Evolutionary conservation across 1,140 invertebrate genomes (phyloP).

Genomic region (Brachionus rotundiformis): DNA sequence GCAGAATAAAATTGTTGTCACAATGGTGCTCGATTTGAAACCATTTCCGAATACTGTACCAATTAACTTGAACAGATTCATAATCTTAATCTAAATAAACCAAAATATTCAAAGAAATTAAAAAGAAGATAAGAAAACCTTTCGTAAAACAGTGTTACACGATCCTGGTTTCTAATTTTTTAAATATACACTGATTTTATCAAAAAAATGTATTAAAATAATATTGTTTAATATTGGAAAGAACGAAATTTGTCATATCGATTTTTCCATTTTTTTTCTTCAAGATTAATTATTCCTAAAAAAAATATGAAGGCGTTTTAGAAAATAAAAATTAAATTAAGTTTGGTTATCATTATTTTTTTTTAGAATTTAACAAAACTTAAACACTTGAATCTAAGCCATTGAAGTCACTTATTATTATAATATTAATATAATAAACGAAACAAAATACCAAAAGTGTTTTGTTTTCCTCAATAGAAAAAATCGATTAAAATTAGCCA

Average conservation of each 20-base stretch:
- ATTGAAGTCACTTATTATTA: conserved; percentile 10
- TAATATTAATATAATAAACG: background rate
- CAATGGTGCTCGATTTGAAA: conserved; percentile 7
- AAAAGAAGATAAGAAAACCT: background rate
- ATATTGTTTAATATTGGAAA: background rate
- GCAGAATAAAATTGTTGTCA: background rate
- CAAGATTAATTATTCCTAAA: conserved; percentile 38
- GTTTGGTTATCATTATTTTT: conserved; percentile 3
- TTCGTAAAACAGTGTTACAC: background rate
- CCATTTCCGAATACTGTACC: background rate
- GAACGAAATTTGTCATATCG: conserved; percentile 4
- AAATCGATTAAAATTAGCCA: background rate
- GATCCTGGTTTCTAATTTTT: background rate
- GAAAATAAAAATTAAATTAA: conserved; percentile 20
- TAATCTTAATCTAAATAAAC: conserved; percentile 40
- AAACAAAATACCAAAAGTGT: background rate
- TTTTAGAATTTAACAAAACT: background rate
- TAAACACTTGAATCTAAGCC: background rate
- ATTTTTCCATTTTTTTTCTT: conserved; percentile 13
- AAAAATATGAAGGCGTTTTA: conserved; percentile 30
- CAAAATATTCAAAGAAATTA: background rate
- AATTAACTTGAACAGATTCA: conserved; percentile 39
- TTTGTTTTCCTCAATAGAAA: background rate
- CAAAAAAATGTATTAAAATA: background rate
- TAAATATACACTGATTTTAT: background rate